Evolutionary conservation across 2,797 vertebrate species (phyloP).

Genomic region (Poeciliopsis turneri): DNA sequence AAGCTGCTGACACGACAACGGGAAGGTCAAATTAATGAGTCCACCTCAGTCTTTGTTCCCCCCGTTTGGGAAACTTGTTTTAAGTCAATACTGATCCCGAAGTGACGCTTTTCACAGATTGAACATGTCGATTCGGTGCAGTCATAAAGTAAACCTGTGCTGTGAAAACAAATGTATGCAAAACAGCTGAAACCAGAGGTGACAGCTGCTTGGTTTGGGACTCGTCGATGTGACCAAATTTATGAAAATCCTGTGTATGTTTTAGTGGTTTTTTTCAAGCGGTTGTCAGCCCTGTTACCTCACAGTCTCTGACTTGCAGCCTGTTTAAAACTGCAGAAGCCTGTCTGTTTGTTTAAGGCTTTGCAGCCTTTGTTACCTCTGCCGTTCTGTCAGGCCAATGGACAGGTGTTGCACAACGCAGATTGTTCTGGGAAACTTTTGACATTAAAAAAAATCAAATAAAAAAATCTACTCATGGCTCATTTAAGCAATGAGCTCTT

Average conservation of each 20-base stretch:
- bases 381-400: not conserved
- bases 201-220: not conserved
- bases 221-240: not conserved
- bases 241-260: conserved; percentile 19
- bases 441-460: not conserved
- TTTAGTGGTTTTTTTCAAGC: not conserved
- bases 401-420: not conserved
- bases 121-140: not conserved
- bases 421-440: not conserved
- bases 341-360: conserved; percentile 14
- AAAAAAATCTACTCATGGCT: not conserved
- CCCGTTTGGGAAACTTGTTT: not conserved
- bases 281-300: not conserved
- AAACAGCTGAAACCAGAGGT: not conserved
- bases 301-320: conserved; percentile 11
- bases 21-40: conserved; percentile 13
- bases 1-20: conserved; percentile 4
- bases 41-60: conserved; percentile 10
- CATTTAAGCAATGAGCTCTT: not conserved
- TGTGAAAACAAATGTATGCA: conserved; percentile 9
- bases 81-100: not conserved
- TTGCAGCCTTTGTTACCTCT: conserved; percentile 1
- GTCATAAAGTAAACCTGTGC: conserved; percentile 10
- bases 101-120: not conserved
- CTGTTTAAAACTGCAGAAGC: not conserved